These are phyloP conservation scores for Tetranychus truncatus DNA, from an alignment of 2,888 invertebrate genomes.

Conservation along the genomic window DNA sequence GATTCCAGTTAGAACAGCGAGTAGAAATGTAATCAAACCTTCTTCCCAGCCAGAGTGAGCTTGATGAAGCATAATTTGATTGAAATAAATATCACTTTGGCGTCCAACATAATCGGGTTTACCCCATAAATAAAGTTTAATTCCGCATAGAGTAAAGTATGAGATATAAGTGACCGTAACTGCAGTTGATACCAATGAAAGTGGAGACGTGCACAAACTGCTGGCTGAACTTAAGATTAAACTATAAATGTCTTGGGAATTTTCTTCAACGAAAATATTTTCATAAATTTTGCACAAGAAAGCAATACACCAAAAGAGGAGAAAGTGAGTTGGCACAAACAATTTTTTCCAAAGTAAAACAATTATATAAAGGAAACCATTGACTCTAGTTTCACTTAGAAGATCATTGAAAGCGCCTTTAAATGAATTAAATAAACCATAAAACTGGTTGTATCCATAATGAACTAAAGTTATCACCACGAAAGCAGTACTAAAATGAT, in stretches of 20 bases:
- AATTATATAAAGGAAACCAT: constrained; percentile 31
- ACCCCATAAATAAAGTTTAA: constrained; percentile 35
- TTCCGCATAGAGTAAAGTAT: constrained; percentile 33
- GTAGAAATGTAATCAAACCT: constrained; percentile 38
- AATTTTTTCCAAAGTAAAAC: constrained; percentile 34
- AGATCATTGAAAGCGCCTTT: constrained; percentile 29
- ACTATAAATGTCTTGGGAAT: constrained; percentile 31
- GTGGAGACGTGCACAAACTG: constrained; percentile 36
- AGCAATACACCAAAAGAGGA: constrained; percentile 38
- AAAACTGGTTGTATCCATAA: constrained; percentile 34
- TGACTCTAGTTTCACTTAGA: constrained; percentile 30
- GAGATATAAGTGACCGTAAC: constrained; percentile 38
- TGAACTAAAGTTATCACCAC: constrained; percentile 34
- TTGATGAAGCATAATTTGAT: constrained; percentile 10
- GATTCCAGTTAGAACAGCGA: constrained; percentile 39
- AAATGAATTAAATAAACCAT: constrained; percentile 31
- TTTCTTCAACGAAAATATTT: constrained; percentile 30
- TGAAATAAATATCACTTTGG: background rate
- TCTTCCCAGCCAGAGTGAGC: constrained; percentile 37
- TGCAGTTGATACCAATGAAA: constrained; percentile 38
- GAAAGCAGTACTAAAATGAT: constrained; percentile 35
- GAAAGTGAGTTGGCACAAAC: constrained; percentile 36
- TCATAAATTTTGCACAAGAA: constrained; percentile 34
- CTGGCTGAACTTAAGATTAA: constrained; percentile 24
- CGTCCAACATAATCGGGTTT: constrained; percentile 21